Evolutionary conservation across 2,113 vertebrate species (phyloP), one percentile per base, ranked within the genome.

Genomic region (Indicator maculatus): DNA sequence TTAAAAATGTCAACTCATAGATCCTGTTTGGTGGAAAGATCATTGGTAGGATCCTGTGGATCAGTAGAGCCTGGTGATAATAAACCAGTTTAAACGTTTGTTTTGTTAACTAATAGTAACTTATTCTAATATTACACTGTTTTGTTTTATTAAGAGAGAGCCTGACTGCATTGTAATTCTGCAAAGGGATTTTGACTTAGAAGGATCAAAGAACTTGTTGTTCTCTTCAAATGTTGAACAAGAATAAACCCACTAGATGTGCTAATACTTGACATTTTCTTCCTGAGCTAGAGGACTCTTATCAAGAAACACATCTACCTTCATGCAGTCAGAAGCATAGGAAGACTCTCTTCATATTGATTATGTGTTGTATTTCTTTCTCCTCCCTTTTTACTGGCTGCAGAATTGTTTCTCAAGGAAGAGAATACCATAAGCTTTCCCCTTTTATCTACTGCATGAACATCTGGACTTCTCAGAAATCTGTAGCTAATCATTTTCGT

Each of bases 381-480:
- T 93, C 76, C 41, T 94, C 76, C 41, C 82, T 50, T 92, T 59
- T 90, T 89, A 90, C 86, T 93, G 94, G 97, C 96, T 89, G 59
- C 85, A 72, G 89, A 93, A 94, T 92, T 89, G 76, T 96, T 97
- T 93, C 88, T 97, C 85, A 90, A 93, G 71, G 86, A 93, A 86
- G 86, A 83, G 58, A 74, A 83, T 93, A 84, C 73, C 11, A 73
- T 78, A 76, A 61, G 38, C 66, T 93, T 93, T 77, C 61, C 90
- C 78, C 17, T 38, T 79, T 78, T 7, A 63, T 93, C 93, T 93
- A 59, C 38, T 6, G 13, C 39, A 19, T 70, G 71, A 77, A 86
- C 74, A 96, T 93, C 55, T 90, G 96, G 66, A 33, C 50, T 82
- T 89, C 95, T 41, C 86, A 92, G 89, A 86, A 65, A 69, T 80